A percentile compares a stretch with the other conserved stretches of the same genome.
Evolutionary conservation across 2,888 invertebrate species (phyloP).

Genomic region (Lapara coniferarum): DNA sequence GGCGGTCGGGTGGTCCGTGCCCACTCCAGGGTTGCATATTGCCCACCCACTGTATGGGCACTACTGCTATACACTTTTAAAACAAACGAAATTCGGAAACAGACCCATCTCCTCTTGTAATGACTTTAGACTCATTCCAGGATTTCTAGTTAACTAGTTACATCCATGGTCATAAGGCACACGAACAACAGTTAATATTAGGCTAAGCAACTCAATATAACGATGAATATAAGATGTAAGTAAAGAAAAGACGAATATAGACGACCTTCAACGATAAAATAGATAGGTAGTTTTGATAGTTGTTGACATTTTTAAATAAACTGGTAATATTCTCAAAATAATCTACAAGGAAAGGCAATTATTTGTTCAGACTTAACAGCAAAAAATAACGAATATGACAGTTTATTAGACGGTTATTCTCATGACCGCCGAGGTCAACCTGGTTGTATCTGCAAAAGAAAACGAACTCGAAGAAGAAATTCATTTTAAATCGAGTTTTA

Average conservation of each 20-base stretch:
- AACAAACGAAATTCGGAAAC: too few species aligned
- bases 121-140: too few species aligned
- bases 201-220: neutral
- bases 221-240: neutral
- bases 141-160: too few species aligned
- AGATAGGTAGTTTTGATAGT: neutral
- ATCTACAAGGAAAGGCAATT: neutral
- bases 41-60: too few species aligned
- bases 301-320: neutral
- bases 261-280: neutral
- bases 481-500: slow-evolving; percentile 54
- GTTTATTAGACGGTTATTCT: slow-evolving; percentile 32
- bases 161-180: neutral
- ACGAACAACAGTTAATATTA: neutral
- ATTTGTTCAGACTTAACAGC: slow-evolving; percentile 7
- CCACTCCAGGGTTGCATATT: too few species aligned
- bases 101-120: too few species aligned
- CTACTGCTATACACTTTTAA: too few species aligned
- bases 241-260: neutral
- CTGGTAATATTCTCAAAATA: neutral
- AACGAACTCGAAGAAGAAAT: slow-evolving; percentile 38
- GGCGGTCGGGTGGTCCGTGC: too few species aligned
- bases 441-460: slow-evolving; percentile 38
- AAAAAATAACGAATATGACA: slow-evolving; percentile 32
- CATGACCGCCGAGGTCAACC: slow-evolving; percentile 33